Evolutionary conservation across 2,113 vertebrate species (phyloP), one percentile per base, ranked within the genome.

Genomic region (Myotis davidii): DNA sequence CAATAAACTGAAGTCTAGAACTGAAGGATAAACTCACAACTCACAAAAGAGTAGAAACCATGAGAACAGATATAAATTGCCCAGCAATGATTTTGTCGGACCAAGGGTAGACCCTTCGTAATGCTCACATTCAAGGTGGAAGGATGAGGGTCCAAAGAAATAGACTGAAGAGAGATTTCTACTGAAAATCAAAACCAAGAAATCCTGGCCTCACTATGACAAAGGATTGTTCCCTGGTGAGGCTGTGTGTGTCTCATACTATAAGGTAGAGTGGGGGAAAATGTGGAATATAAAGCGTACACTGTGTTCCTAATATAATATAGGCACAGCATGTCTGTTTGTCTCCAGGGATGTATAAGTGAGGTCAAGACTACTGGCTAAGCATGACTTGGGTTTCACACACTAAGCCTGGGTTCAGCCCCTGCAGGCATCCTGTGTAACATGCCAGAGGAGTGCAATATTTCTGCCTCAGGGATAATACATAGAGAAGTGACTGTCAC

Each of bases 181-280:
- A 84, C 27, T 70, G 37, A 84, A 85, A 94, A 87, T 82, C 29
- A 82, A 88, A 85, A 69, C 12, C 25, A 91, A 85, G 37, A 94
- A 96, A 79, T 27, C 23, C 21, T 82, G 12, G 13, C 67, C n/a
- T 81, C 4, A 29, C 74, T 42, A 79, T 82, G n/a, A 65, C 48
- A 95, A 83, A 85, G 34, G 29, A 65, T 37, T 91, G 61, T 86
- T 78, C 18, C 67, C 4, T 48, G 25, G 37, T 78, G 17, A 78
- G 29, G 64, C 32, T 83, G 13, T 48, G 52, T 77, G n/a, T 67
- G 42, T 69, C 67, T 16, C 54, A 9, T 48, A 69, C 13, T 18
- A 59, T 76, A 91, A 70, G 32, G 25, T 25, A 39, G 18, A 56
- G 59, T 54, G 1, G 4, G 32, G 8, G 18, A 3, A 45, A 56